Conservation (phyloP, 2,113 vertebrate genomes). For the Phocoena sinus region DNA sequence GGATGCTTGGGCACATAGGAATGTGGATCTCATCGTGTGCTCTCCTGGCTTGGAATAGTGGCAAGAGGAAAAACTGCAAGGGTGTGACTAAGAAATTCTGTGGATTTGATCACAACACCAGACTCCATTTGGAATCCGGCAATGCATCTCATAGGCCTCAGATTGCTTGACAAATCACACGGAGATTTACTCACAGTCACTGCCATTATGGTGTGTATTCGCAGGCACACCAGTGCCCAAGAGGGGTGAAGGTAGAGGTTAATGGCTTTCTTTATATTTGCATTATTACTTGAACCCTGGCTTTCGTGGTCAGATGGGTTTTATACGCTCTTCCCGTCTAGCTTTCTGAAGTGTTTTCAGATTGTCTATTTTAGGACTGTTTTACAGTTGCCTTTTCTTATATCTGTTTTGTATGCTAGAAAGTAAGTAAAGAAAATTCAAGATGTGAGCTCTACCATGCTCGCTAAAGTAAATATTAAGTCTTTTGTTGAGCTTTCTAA, state of each 20-base stretch:
- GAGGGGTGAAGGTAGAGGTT: conserved; percentile 3
- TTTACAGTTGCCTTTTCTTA: background rate
- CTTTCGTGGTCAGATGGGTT: conserved; percentile 14
- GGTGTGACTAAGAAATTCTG: background rate
- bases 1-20: background rate
- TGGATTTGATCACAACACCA: background rate
- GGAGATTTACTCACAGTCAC: conserved; percentile 31
- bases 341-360: conserved; percentile 3
- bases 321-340: background rate
- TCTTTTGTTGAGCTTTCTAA: conserved; percentile 22
- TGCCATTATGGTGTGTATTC: background rate
- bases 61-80: background rate
- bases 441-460: background rate
- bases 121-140: background rate
- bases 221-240: background rate
- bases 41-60: background rate
- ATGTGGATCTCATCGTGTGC: background rate
- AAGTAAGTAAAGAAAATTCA: background rate
- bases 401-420: background rate
- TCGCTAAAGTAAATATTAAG: background rate
- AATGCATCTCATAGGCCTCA: accelerated
- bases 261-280: conserved; percentile 51
- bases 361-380: background rate
- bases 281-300: conserved; percentile 37
- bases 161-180: background rate